Evolutionary conservation across 2,113 vertebrate species (phyloP).

Genomic region (Phylloscopus whistleri): DNA sequence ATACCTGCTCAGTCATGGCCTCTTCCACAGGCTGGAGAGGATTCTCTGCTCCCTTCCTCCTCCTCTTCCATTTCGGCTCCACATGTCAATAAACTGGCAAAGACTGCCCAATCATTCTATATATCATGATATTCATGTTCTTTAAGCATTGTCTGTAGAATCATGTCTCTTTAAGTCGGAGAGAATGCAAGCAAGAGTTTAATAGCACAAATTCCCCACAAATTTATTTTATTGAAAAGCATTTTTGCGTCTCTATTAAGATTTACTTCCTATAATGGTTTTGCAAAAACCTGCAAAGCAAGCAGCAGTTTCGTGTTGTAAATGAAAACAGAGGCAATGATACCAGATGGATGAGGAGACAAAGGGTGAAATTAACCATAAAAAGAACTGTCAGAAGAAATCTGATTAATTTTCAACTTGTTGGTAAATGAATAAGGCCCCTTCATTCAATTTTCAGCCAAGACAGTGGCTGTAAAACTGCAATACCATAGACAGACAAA

Average conservation of each 20-base stretch:
- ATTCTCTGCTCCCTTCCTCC: background rate
- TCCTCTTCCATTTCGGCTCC: background rate
- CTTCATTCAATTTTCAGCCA: background rate
- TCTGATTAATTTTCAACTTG: background rate
- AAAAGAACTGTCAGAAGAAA: background rate
- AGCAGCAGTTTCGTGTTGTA: background rate
- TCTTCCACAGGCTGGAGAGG: background rate
- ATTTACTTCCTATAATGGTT: background rate
- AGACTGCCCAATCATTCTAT: background rate
- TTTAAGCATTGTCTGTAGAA: background rate
- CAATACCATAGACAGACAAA: background rate
- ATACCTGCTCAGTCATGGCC: background rate
- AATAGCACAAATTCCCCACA: background rate
- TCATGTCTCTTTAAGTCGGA: background rate
- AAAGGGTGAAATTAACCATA: background rate
- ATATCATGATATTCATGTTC: background rate
- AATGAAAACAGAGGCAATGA: background rate
- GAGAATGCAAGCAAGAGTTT: background rate
- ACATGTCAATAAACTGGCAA: background rate
- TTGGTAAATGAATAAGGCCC: background rate
- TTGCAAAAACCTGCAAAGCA: background rate
- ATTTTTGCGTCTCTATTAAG: background rate
- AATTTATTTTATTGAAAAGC: background rate
- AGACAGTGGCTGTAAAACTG: background rate
- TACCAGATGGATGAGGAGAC: background rate